phyloP scores from a whole-genome alignment of 2,113 vertebrate species.

The Pica pica region DNA sequence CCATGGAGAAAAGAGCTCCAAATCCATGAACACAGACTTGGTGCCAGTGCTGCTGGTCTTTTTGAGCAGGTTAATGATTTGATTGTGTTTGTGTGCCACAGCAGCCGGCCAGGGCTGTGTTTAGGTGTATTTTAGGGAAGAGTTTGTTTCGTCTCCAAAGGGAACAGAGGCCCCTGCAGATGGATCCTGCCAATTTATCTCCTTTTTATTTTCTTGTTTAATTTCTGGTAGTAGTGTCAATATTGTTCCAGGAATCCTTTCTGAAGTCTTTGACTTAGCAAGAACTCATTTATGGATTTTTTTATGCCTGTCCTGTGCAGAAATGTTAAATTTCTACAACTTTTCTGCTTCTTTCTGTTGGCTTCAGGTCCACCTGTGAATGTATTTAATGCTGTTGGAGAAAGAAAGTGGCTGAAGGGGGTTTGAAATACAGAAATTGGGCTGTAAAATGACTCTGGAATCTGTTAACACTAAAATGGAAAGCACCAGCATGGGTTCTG shows the following conservation, averaged over 20 bases:
- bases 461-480: background rate
- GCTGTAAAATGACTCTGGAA: background rate
- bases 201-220: background rate
- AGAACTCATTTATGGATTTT: background rate
- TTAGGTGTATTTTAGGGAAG: background rate
- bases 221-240: background rate
- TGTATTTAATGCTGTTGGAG: background rate
- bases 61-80: background rate
- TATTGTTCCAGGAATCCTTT: background rate
- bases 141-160: background rate
- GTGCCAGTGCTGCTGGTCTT: background rate
- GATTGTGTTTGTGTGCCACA: background rate
- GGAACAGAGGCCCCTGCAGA: background rate
- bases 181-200: background rate
- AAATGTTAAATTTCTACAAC: background rate
- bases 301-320: background rate
- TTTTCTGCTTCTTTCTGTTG: background rate
- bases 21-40: rapidly evolving
- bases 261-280: background rate
- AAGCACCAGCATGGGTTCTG: background rate
- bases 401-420: background rate
- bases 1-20: background rate
- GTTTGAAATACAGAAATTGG: background rate
- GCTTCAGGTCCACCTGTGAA: background rate
- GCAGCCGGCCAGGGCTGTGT: background rate